phyloP scores from a whole-genome alignment of 2,888 invertebrate species.

The Apotomis betuletana region DNA sequence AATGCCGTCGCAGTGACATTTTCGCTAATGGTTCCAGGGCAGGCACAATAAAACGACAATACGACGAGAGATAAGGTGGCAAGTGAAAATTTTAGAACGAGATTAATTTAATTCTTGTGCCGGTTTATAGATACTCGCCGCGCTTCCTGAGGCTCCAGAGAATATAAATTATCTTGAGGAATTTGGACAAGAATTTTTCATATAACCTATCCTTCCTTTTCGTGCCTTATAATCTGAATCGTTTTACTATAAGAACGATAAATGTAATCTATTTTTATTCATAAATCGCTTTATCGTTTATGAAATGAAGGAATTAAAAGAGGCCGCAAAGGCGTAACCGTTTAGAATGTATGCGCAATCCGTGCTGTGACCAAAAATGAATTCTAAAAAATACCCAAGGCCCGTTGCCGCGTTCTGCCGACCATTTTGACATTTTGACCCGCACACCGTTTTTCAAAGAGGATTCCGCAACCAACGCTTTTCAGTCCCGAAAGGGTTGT shows the following conservation, averaged over 20 bases:
- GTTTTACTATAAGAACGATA: background rate
- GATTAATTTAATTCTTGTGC: constrained; percentile 76
- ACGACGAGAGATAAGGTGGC: constrained; percentile 81
- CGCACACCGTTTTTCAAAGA: constrained; percentile 73
- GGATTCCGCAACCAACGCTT: constrained; percentile 63
- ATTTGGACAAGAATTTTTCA: constrained; percentile 40
- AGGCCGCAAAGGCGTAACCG: constrained; percentile 20
- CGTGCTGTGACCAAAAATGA: constrained; percentile 18
- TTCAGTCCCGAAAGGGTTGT: constrained; percentile 73
- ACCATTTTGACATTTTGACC: constrained; percentile 67
- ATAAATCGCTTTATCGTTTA: background rate
- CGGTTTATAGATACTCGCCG: constrained; percentile 49
- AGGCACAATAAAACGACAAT: constrained; percentile 83
- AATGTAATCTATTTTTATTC: constrained; percentile 5
- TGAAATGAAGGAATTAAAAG: constrained; percentile 14
- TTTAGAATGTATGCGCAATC: constrained; percentile 10
- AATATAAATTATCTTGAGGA: constrained; percentile 43
- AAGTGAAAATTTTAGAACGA: constrained; percentile 81
- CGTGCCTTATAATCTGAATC: constrained; percentile 24
- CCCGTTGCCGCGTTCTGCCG: constrained; percentile 53
- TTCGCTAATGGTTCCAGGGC: constrained; percentile 83
- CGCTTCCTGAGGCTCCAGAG: constrained; percentile 42
- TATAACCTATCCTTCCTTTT: constrained; percentile 16
- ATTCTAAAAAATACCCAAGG: constrained; percentile 45
- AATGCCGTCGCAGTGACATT: constrained; percentile 82